phyloP scores from a whole-genome alignment of 2,113 vertebrate genomes.

The Macrotis lagotis region DNA sequence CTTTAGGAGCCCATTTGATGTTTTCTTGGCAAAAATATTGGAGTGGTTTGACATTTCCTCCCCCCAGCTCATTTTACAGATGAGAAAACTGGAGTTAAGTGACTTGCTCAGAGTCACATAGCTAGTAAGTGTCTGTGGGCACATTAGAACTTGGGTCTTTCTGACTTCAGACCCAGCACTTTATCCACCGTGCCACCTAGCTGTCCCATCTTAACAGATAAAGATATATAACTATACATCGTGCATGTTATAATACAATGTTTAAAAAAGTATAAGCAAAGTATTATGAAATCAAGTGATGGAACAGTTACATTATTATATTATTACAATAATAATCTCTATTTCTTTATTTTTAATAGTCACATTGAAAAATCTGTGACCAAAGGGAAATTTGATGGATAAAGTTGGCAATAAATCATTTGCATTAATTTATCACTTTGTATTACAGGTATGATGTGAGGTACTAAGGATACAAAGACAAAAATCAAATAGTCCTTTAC shows the following conservation, averaged over 20 bases:
- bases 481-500: not conserved
- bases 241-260: not conserved
- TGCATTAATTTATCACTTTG: not conserved
- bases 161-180: not conserved
- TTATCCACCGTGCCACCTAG: not conserved
- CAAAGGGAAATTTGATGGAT: not conserved
- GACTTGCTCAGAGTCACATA: not conserved
- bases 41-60: not conserved
- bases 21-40: not conserved
- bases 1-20: not conserved
- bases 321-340: not conserved
- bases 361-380: not conserved
- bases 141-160: not conserved
- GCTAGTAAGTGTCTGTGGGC: not conserved
- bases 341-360: not conserved
- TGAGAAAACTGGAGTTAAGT: not conserved
- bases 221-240: not conserved
- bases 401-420: not conserved
- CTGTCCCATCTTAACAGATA: not conserved
- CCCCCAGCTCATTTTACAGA: not conserved
- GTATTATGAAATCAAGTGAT: not conserved
- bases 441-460: not conserved
- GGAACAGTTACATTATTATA: not conserved
- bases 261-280: not conserved
- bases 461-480: not conserved